These are phyloP conservation scores for Sturnus vulgaris DNA, from an alignment of 2,113 vertebrate species.

Conservation along the genomic window DNA sequence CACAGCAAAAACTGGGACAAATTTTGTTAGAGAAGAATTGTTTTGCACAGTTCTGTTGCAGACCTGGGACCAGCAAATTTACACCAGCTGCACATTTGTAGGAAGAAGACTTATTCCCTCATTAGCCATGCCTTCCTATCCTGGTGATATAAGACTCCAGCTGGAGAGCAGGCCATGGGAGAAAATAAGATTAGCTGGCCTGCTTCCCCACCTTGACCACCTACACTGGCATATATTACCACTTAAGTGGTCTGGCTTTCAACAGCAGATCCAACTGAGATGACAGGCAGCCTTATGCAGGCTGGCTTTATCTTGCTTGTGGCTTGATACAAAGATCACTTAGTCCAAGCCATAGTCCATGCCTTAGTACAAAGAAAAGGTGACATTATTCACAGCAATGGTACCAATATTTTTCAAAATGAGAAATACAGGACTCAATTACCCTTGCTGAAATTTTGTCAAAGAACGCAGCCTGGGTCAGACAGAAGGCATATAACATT, in stretches of 20 bases:
- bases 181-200: neutral
- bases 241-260: neutral
- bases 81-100: accelerated
- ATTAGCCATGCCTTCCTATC: neutral
- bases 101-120: neutral
- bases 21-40: neutral
- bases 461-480: neutral
- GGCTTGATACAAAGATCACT: neutral
- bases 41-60: neutral
- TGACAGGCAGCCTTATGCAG: accelerated
- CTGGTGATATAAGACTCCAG: neutral
- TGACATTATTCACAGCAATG: neutral
- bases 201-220: neutral
- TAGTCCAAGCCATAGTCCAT: neutral
- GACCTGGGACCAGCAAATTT: neutral
- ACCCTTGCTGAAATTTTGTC: neutral
- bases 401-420: neutral
- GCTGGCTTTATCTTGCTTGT: neutral
- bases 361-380: neutral
- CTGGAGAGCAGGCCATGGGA: neutral
- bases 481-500: neutral
- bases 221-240: neutral
- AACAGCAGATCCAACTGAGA: neutral
- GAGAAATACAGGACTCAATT: neutral
- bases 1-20: neutral